Evolutionary conservation across 2,888 invertebrate species (phyloP).

Genomic region (Allophyes oxyacanthae): DNA sequence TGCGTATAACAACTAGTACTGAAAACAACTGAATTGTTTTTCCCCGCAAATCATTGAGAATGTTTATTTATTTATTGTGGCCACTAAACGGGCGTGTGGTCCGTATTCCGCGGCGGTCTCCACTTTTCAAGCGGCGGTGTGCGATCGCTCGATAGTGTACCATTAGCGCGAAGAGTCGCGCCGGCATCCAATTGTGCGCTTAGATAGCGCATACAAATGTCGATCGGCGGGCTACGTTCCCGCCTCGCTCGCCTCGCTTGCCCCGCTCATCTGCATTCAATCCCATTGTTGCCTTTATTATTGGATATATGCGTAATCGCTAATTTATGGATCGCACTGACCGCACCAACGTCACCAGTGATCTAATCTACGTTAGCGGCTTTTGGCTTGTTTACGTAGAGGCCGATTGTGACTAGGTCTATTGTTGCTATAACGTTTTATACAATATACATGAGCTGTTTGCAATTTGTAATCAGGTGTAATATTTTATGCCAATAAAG

Average conservation of each 20-base stretch:
- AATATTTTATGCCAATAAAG: constrained; percentile 15
- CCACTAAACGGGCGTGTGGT: constrained; percentile 82
- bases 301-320: constrained; percentile 85
- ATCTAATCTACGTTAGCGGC: constrained; percentile 53
- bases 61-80: constrained; percentile 83
- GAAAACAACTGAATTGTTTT: constrained; percentile 54
- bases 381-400: constrained; percentile 42
- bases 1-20: constrained; percentile 13
- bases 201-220: constrained; percentile 89
- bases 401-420: constrained; percentile 18
- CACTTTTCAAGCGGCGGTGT: constrained; percentile 79
- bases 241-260: constrained; percentile 75
- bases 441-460: constrained; percentile 33
- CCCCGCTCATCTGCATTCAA: constrained; percentile 87
- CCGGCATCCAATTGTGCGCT: constrained; percentile 89
- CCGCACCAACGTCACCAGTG: constrained; percentile 67
- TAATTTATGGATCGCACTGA: constrained; percentile 84
- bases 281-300: constrained; percentile 88
- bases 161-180: constrained; percentile 88
- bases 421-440: constrained; percentile 40
- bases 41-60: constrained; percentile 56
- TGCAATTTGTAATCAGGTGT: constrained; percentile 5
- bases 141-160: constrained; percentile 88
- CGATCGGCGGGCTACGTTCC: constrained; percentile 77
- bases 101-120: constrained; percentile 83